These are phyloP conservation scores for Dusona sp. DNA, from an alignment of 2,888 invertebrate species.

Conservation along the genomic window DNA sequence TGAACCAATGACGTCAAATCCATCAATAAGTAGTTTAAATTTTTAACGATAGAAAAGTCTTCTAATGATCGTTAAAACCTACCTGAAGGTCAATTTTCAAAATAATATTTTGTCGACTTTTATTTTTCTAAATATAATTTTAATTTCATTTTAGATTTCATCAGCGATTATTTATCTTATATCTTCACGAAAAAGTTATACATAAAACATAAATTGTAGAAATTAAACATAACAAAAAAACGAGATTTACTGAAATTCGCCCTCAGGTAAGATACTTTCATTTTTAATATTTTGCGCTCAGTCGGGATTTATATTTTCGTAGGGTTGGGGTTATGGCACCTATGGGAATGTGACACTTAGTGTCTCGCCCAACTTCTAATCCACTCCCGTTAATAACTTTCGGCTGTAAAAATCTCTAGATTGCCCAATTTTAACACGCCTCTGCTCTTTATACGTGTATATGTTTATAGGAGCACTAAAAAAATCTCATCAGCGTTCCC, in stretches of 20 bases:
- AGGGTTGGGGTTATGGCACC: conserved; percentile 8
- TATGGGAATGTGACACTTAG: conserved; percentile 47
- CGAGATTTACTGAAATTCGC: neutral
- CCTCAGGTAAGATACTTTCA: neutral
- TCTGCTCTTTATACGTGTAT: neutral
- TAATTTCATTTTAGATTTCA: neutral
- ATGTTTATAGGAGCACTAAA: conserved; percentile 59
- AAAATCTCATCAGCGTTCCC: conserved; percentile 64
- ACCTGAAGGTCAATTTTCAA: neutral
- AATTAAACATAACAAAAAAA: neutral
- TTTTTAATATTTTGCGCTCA: conserved; percentile 21
- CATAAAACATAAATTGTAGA: no score
- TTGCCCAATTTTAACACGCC: conserved; percentile 53
- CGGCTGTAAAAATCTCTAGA: conserved; percentile 55
- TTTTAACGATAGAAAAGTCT: neutral
- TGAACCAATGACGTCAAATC: conserved; percentile 4
- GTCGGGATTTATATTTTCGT: conserved; percentile 39
- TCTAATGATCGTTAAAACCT: neutral
- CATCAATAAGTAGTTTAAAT: neutral
- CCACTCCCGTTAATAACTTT: conserved; percentile 65
- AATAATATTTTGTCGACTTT: neutral
- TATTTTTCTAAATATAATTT: neutral
- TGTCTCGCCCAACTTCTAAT: conserved; percentile 57
- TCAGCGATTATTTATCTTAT: neutral
- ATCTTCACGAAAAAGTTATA: neutral